Evolutionary conservation across 1,140 invertebrate species (phyloP).

Genomic region (Latrodectus geometricus): DNA sequence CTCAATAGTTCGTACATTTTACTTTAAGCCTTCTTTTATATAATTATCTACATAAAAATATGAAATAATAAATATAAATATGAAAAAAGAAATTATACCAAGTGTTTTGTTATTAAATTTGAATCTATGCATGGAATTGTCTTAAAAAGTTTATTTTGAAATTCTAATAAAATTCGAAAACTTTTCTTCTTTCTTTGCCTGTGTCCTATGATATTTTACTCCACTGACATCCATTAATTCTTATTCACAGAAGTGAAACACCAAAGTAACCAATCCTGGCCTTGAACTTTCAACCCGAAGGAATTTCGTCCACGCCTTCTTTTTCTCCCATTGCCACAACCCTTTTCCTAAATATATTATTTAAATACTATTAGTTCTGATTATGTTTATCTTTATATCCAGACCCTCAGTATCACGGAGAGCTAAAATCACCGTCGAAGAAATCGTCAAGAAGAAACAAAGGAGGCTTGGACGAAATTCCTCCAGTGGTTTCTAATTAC

Average conservation of each 20-base stretch:
- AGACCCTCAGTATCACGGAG: conserved; percentile 43
- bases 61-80: too few relatives aligned
- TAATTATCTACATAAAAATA: too few relatives aligned
- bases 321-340: not conserved
- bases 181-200: too few relatives aligned
- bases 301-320: conserved; percentile 37
- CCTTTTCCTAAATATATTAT: conserved; percentile 1
- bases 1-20: too few relatives aligned
- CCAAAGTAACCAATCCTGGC: conserved; percentile 4
- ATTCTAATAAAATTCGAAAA: too few relatives aligned
- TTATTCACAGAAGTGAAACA: not conserved
- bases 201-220: too few relatives aligned
- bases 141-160: too few relatives aligned
- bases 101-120: too few relatives aligned
- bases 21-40: too few relatives aligned
- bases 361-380: not conserved
- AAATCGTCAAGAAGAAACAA: not conserved
- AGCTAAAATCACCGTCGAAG: conserved; percentile 12
- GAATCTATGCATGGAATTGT: too few relatives aligned
- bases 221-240: conserved; percentile 1
- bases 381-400: conserved; percentile 13
- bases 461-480: conserved; percentile 36
- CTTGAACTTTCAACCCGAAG: not conserved
- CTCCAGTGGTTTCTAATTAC: not conserved
- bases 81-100: too few relatives aligned